phyloP scores from a whole-genome alignment of 2,888 invertebrate genomes.

The Sphaerophoria taeniata region DNA sequence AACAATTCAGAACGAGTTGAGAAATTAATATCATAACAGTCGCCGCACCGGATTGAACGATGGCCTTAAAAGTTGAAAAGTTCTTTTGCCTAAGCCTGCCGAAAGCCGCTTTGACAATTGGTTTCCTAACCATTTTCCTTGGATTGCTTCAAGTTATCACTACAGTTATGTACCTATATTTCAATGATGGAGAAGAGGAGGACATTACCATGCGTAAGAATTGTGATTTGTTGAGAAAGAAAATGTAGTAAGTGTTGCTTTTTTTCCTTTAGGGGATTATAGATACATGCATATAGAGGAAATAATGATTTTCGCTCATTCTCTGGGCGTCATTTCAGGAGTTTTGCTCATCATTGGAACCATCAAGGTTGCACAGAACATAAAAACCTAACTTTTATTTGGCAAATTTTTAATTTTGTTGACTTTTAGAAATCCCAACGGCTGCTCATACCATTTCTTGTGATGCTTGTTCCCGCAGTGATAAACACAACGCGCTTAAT shows the following conservation, averaged over 20 bases:
- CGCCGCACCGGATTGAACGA: no score
- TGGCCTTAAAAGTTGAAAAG: background rate
- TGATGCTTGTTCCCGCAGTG: background rate
- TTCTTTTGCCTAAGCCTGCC: background rate
- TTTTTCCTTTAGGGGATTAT: constrained; percentile 2
- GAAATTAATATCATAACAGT: no score
- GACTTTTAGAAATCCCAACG: background rate
- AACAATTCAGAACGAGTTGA: no score
- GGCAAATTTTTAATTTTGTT: background rate
- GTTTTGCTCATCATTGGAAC: background rate
- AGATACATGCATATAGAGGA: background rate
- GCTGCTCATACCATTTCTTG: background rate
- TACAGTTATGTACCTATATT: background rate
- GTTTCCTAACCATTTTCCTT: background rate
- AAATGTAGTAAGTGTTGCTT: background rate
- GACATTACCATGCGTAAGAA: background rate
- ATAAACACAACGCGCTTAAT: no score
- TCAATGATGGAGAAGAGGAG: background rate
- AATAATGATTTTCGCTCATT: constrained; percentile 1
- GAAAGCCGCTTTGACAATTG: background rate
- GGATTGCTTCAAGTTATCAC: background rate
- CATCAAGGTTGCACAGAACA: background rate
- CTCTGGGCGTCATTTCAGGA: background rate
- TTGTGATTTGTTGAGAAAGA: background rate
- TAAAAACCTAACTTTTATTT: background rate